These are phyloP conservation scores for Watsonalla binaria DNA, from an alignment of 2,888 invertebrate species.

Conservation along the genomic window DNA sequence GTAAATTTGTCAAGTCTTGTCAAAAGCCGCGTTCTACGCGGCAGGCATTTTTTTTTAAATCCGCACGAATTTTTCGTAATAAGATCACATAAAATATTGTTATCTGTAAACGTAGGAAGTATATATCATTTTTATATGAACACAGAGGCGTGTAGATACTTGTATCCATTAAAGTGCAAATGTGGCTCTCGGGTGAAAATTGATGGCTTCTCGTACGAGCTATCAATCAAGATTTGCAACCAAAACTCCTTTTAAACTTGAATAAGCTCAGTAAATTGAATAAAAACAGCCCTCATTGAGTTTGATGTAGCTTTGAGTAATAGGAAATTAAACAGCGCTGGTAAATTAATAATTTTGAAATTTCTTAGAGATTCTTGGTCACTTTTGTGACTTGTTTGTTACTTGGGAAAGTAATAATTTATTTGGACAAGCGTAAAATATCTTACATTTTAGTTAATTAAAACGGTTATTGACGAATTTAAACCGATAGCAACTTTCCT, in stretches of 20 bases:
- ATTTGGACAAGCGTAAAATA: too few species aligned
- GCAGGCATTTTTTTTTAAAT: too few species aligned
- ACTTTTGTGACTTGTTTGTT: too few species aligned
- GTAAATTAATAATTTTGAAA: background rate
- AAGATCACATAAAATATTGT: background rate
- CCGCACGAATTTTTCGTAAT: too few species aligned
- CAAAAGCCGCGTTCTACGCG: too few species aligned
- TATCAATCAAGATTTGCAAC: constrained; percentile 71
- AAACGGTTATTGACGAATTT: too few species aligned
- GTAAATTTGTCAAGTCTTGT: too few species aligned
- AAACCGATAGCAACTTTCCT: too few species aligned
- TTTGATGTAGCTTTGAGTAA: constrained; percentile 16
- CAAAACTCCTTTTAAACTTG: constrained; percentile 49
- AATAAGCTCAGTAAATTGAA: constrained; percentile 58
- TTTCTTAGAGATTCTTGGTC: too few species aligned
- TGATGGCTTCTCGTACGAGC: constrained; percentile 57
- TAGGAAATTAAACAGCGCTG: constrained; percentile 12
- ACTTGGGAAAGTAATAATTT: too few species aligned
- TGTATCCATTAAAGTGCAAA: constrained; percentile 52
- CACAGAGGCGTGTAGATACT: constrained; percentile 22
- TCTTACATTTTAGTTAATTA: too few species aligned
- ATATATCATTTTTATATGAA: constrained; percentile 13
- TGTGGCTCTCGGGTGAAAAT: constrained; percentile 52
- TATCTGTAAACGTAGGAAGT: background rate
- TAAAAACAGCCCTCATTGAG: constrained; percentile 44